Percentiles rank a stretch among this genome's conserved stretches.
These are phyloP conservation scores for Drosophila differens DNA, from an alignment of 2,888 invertebrate species.

Conservation along the genomic window DNA sequence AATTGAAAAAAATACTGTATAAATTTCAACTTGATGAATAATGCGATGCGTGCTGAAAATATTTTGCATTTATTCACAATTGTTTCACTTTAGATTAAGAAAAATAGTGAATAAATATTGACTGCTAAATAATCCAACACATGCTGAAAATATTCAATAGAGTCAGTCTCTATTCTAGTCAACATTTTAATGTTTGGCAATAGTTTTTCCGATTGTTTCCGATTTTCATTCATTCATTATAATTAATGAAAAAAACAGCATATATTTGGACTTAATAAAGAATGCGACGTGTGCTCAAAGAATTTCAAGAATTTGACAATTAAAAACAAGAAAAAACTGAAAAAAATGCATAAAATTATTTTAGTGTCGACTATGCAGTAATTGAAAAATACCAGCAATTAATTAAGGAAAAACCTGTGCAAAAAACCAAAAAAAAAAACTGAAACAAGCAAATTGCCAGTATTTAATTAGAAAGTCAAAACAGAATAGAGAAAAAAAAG, in stretches of 20 bases:
- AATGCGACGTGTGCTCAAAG: neutral
- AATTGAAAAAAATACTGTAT: neutral
- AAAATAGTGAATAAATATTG: neutral
- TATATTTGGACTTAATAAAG: neutral
- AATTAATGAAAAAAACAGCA: neutral
- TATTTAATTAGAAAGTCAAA: slow-evolving; percentile 35
- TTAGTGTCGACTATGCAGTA: neutral
- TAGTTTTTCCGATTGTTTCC: neutral
- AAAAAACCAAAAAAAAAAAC: neutral
- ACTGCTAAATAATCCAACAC: neutral
- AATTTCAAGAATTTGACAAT: neutral
- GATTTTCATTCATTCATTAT: neutral
- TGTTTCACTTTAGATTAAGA: neutral
- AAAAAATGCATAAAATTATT: neutral
- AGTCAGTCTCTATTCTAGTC: neutral
- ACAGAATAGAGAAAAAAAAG: neutral
- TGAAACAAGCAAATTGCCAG: neutral
- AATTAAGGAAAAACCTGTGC: neutral
- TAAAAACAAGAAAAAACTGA: neutral
- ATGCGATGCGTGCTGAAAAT: neutral
- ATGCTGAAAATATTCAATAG: neutral
- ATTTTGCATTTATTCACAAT: neutral
- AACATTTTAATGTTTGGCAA: neutral
- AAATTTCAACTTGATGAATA: neutral
- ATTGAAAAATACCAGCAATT: slow-evolving; percentile 10